Percentiles rank a stretch among this genome's conserved stretches.
Evolutionary conservation across 2,888 invertebrate genomes (phyloP).

Genomic region (Eupithecia abbreviata): DNA sequence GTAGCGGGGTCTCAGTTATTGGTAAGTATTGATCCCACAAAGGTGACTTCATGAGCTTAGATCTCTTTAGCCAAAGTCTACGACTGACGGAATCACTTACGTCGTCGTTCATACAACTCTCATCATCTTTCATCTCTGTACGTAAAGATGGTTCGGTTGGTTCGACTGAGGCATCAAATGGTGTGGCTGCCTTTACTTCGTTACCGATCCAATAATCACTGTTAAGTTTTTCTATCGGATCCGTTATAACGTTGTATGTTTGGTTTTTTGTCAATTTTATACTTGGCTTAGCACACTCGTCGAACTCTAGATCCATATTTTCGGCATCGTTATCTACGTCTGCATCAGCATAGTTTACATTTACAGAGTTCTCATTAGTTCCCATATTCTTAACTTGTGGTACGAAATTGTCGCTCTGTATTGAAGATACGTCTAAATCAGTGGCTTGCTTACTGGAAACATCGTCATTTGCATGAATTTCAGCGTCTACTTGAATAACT

Average conservation of each 20-base stretch:
- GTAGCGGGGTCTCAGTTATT: slow-evolving; percentile 54
- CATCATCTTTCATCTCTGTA: background rate
- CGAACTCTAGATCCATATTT: slow-evolving; percentile 37
- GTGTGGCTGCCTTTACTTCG: background rate
- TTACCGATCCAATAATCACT: slow-evolving; percentile 55
- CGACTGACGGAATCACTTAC: slow-evolving; percentile 41
- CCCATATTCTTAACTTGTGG: slow-evolving; percentile 16
- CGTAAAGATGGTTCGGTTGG: background rate
- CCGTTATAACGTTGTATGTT: slow-evolving; percentile 45
- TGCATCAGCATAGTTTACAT: slow-evolving; percentile 33
- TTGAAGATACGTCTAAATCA: slow-evolving; percentile 18
- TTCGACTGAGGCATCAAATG: background rate
- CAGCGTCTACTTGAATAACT: slow-evolving; percentile 48
- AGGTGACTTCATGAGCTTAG: slow-evolving; percentile 57
- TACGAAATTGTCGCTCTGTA: slow-evolving; percentile 14
- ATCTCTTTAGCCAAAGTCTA: slow-evolving; percentile 54
- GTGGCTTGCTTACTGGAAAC: background rate
- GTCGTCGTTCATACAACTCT: slow-evolving; percentile 21
- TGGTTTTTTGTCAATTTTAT: slow-evolving; percentile 29
- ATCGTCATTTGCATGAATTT: slow-evolving; percentile 47
- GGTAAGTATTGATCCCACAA: slow-evolving; percentile 59
- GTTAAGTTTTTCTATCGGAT: slow-evolving; percentile 54
- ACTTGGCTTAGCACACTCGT: slow-evolving; percentile 21
- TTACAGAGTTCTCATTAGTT: slow-evolving; percentile 25
- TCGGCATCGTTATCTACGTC: slow-evolving; percentile 30